Evolutionary conservation across 30 jellyfish, hydroid and myxozoan species (phyloP), one percentile per base, ranked within the genome.

Genomic region (Mastigias papua): DNA sequence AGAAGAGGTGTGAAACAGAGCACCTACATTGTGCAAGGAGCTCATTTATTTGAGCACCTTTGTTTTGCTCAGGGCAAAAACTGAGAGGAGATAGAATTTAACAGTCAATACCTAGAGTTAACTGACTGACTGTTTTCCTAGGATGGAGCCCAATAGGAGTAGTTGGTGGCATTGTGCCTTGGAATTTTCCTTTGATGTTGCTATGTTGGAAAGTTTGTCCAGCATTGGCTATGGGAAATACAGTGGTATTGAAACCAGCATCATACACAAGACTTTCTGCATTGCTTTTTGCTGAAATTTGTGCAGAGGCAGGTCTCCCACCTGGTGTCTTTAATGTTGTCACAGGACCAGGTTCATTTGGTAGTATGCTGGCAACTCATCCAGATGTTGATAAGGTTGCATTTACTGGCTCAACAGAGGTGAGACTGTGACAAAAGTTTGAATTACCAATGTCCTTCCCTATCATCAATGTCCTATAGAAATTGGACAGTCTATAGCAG

Each of bases 231-330:
- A 95, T 95, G 99, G 99, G 99, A 27, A 95, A 95, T 61, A 95
- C 99, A 0, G 95, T 94, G 34, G 95, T 93, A 10, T 70, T 93
- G 57, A 93, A 93, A 68, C 98, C 98, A 70, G 98, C 98, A 23
- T 93, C 98, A 30, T 93, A 64, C 50, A 93, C 98, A 11, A 49
- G 98, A n/a, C 77, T 93, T 27, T 78, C 98, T 80, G 98, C 98
- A 2, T 69, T 93, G 80, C 92, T 95, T 21, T 95, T 95, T 85
- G 99, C 99, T 63, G 99, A 95, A 35, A 95, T 95, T 30, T 95
- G 99, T 76, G 97, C 99, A 0, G 99, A 95, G 78, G 99, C 99
- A 62, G 99, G 99, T 33, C 89, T 95, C 9, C 99, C 99, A n/a
- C 95, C 99, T n/a, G 99, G 99, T 37, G 99, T 95, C 25, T 95